phyloP scores from a whole-genome alignment of 2,797 vertebrate species.

The Darevskia mixta region DNA sequence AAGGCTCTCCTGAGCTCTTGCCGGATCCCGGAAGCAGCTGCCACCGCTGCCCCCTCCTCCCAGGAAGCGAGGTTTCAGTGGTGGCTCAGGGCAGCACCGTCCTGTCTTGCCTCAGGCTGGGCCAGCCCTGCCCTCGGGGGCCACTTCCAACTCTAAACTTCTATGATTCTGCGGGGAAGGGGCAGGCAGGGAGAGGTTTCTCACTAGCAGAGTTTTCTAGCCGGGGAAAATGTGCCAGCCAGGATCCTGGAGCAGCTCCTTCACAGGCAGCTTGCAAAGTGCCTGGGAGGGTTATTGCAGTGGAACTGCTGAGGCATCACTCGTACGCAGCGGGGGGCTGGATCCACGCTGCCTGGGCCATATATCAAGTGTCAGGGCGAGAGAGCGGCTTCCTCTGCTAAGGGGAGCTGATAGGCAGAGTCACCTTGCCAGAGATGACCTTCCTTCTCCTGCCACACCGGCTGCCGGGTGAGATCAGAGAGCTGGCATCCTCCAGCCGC shows the following conservation, averaged over 20 bases:
- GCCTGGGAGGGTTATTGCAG: background rate
- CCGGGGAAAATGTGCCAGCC: background rate
- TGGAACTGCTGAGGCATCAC: background rate
- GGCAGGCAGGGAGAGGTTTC: background rate
- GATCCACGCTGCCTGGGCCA: rapidly evolving
- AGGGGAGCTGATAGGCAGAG: background rate
- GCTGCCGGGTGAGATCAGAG: background rate
- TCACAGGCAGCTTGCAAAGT: background rate
- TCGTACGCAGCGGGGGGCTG: background rate
- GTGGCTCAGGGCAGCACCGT: too few relatives aligned
- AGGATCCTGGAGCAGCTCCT: background rate
- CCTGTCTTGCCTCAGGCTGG: too few relatives aligned
- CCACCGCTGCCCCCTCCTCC: too few relatives aligned
- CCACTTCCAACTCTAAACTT: too few relatives aligned
- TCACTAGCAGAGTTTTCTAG: background rate
- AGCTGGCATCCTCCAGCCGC: too few relatives aligned
- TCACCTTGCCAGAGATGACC: background rate
- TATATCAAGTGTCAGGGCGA: background rate
- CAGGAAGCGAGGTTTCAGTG: too few relatives aligned
- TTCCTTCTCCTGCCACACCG: background rate
- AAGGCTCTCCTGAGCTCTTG: too few relatives aligned
- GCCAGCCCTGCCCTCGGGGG: too few relatives aligned
- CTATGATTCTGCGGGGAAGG: too few relatives aligned
- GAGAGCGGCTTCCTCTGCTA: background rate
- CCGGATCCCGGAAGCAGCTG: too few relatives aligned